Base-by-base conservation (phyloP, 2,113 vertebrate species). In the Misgurnus mizolepis region DNA sequence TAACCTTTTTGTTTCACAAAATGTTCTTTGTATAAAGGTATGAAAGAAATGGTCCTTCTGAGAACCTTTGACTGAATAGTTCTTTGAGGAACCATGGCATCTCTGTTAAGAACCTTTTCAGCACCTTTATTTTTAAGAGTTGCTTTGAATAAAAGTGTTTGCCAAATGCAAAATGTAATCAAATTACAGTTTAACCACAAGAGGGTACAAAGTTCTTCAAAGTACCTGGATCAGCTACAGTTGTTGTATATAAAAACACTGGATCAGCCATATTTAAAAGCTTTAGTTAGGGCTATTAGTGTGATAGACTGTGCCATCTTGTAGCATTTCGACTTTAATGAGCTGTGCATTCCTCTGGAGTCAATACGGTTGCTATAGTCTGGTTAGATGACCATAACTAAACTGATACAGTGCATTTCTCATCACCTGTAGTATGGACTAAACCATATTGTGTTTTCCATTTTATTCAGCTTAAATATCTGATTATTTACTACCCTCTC, bases 321-420 rank as follows among this genome's bases (percentile, higher is more conserved):
- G 2, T 39, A 34, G 12, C 12, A 75, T 64, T 50, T 34, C 34
- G 12, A 12, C 11, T 0, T 14, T 76, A 64, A 76, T 50, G 73
- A 76, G 60, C 73, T 64, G 18, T 76, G 60, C 73, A 50, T 76
- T 64, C 18, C 15, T 49, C 15, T 50, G 43, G 14, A 50, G 43
- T 1, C 2, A 64, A 50, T 3, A 17, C 6, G 1, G 73, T 76
- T 64, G 43, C 73, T 50, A 64, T 50, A 60, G 14, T n/a, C 43
- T 62, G 22, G 43, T 39, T n/a, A 64, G 8, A 22, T 64, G 47
- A 64, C 12, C 7, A 62, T 64, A 6, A 45, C n/a, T 58, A 27
- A 1, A 50, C 45, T 76, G 27, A 7, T 34, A 58, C 58, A 34
- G 58, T 47, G 43, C 58, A 43, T 64, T 62, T 18, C 72, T 58